These are phyloP conservation scores for Drosophila murphyi DNA, from an alignment of 1,140 invertebrate species.

Conservation along the genomic window DNA sequence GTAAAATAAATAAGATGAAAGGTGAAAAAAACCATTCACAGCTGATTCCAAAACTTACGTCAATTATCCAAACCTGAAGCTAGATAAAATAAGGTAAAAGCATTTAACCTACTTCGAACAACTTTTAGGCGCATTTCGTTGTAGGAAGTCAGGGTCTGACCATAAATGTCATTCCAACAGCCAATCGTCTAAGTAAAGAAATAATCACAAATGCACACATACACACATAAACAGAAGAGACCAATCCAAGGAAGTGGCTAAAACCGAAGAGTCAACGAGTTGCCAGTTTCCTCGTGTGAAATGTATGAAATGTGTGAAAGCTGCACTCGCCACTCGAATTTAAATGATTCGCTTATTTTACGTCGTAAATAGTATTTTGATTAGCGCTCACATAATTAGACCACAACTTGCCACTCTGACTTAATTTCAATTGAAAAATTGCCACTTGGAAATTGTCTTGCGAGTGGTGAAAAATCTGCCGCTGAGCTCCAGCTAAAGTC, in stretches of 20 bases:
- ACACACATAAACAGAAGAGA: background rate
- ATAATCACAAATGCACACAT: constrained; percentile 5
- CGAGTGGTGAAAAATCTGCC: constrained; percentile 11
- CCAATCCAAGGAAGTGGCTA: constrained; percentile 64
- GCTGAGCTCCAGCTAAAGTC: background rate
- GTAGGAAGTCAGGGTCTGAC: constrained; percentile 57
- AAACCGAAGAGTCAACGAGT: constrained; percentile 25
- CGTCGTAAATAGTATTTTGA: constrained; percentile 69
- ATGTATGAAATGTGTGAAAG: constrained; percentile 57
- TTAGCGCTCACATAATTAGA: constrained; percentile 64
- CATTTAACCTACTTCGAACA: constrained; percentile 74
- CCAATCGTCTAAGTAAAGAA: constrained; percentile 68
- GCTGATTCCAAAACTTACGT: constrained; percentile 69
- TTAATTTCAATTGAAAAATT: constrained; percentile 43
- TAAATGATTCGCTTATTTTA: constrained; percentile 62
- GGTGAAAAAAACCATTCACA: constrained; percentile 47
- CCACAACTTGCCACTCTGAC: constrained; percentile 10
- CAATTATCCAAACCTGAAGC: constrained; percentile 62
- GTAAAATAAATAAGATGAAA: constrained; percentile 28
- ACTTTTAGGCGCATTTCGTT: constrained; percentile 61
- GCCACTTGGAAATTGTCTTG: constrained; percentile 11
- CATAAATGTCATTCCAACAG: constrained; percentile 45
- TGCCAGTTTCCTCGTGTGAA: constrained; percentile 39
- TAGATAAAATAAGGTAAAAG: constrained; percentile 75
- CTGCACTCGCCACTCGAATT: constrained; percentile 46